Evolutionary conservation across 1,140 invertebrate genomes (phyloP), one percentile per base, ranked within the genome.

Genomic region (Neodiprion pinetum): DNA sequence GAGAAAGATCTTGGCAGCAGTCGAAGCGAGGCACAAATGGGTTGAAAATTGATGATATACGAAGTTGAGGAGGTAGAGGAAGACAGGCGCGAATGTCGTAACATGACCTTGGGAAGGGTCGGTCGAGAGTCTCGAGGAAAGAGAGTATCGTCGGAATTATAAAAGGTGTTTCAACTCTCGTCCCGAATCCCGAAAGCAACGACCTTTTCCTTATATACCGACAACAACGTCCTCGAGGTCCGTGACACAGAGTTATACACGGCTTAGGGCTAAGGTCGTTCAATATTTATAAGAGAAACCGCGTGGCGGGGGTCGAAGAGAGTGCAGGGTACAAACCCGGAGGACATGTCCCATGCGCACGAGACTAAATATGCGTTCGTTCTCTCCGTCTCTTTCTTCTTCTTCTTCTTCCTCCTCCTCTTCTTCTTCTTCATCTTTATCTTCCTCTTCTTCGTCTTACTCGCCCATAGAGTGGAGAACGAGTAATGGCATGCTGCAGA

Each of bases 321-420:
- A 8, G 28, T 40, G 1, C 28, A 40, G 28, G 28, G 1, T 40
- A 40, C 28, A 40, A 40, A 40, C 28, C 28, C 28, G 28, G 28
- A 40, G 28, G 28, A 40, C 28, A 40, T 40, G 28, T 40, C 28
- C 28, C 28, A 40, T 40, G 53, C 9, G 28, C 28, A 40, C 28
- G 28, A 40, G 28, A 40, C 28, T 40, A 40, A 40, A 40, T 40
- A 5, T 40, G 28, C 28, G 28, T 3, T 40, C 28, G 5, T 40
- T 67, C 74, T 65, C 49, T 65, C 67, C 47, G 53, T 65, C 53
- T 75, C 61, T 74, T 70, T 66, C 50, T 7, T 70, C 61, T 3
- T 21, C 17, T 65, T 17, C 8, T 65, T 48, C 67, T 70, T 66
- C 50, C 0, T 69, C 71, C 14, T 53, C 40, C 47, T 67, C 48